Evolutionary conservation across 2,113 vertebrate genomes (phyloP).

Genomic region (Chascanopsetta lugubris): DNA sequence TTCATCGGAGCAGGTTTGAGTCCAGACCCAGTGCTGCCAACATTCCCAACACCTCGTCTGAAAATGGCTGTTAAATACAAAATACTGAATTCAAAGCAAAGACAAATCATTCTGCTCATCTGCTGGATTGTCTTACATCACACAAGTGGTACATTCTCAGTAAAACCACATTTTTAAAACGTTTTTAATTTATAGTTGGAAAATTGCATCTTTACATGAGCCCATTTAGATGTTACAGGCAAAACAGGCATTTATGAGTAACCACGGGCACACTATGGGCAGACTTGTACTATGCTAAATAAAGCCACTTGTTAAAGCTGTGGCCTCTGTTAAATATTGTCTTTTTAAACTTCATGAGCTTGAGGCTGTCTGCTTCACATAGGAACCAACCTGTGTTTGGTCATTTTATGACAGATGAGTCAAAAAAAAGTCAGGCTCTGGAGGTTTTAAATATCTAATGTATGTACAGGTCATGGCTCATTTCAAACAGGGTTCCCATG

Average conservation of each 20-base stretch:
- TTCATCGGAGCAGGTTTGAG: too few species aligned
- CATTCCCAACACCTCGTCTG: background rate
- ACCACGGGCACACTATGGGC: conserved; percentile 91
- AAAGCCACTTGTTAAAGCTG: conserved; percentile 81
- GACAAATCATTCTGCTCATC: background rate
- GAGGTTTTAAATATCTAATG: conserved; percentile 79
- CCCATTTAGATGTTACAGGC: conserved; percentile 81
- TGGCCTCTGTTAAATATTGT: conserved; percentile 70
- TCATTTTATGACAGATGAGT: conserved; percentile 79
- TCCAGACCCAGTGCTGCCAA: background rate
- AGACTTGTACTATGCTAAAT: conserved; percentile 91
- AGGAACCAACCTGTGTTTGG: conserved; percentile 80
- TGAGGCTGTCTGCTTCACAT: conserved; percentile 74
- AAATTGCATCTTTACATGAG: conserved; percentile 86
- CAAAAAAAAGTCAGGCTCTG: conserved; percentile 52
- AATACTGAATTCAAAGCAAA: background rate
- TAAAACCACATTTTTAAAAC: conserved; percentile 78
- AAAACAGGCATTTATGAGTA: conserved; percentile 84
- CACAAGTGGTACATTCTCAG: conserved; percentile 36
- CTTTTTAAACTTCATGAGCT: conserved; percentile 62
- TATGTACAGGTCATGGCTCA: conserved; percentile 80
- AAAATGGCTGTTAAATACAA: background rate
- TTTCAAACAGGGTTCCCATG: conserved; percentile 76
- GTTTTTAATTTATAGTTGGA: conserved; percentile 88
- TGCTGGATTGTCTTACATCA: background rate